A percentile compares a stretch with the other conserved stretches of the same genome.
These are phyloP conservation scores for Drosophila robusta DNA, from an alignment of 2,888 invertebrate species.

Conservation along the genomic window DNA sequence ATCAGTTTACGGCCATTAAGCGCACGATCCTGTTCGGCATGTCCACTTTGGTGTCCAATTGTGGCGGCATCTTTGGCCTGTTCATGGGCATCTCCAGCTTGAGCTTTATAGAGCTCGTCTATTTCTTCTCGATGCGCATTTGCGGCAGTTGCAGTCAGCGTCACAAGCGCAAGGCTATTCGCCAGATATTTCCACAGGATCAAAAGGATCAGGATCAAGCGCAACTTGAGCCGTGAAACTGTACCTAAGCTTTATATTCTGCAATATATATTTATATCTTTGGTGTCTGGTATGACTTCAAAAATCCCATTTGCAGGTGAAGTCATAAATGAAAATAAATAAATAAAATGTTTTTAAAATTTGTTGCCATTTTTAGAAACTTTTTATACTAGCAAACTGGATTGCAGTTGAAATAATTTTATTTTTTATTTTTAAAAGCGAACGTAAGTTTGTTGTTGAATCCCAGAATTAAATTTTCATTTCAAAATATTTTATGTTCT, in stretches of 20 bases:
- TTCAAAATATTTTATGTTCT: too few species aligned
- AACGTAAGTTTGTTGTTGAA: too few species aligned
- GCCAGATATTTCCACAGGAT: slow-evolving; percentile 16
- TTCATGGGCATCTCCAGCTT: slow-evolving; percentile 85
- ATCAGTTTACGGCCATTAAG: slow-evolving; percentile 89
- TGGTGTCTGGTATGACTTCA: background rate
- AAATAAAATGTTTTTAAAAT: too few species aligned
- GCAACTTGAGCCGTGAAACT: slow-evolving; percentile 25
- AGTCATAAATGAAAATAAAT: background rate
- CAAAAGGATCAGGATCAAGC: slow-evolving; percentile 33
- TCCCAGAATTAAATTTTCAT: too few species aligned
- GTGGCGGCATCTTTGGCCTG: slow-evolving; percentile 88
- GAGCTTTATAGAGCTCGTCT: slow-evolving; percentile 86
- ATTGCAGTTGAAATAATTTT: too few species aligned
- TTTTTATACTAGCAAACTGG: too few species aligned
- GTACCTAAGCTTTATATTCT: too few species aligned
- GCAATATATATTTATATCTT: background rate
- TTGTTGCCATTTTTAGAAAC: too few species aligned
- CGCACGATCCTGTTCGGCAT: slow-evolving; percentile 89
- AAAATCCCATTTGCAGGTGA: background rate
- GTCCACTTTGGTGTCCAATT: slow-evolving; percentile 89
- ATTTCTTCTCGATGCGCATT: slow-evolving; percentile 86
- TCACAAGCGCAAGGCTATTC: slow-evolving; percentile 60
- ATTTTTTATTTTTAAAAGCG: too few species aligned
- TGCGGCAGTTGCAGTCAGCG: slow-evolving; percentile 75